Conservation (phyloP, 64 coral and sea anemone genomes). For the Montipora cactus region DNA sequence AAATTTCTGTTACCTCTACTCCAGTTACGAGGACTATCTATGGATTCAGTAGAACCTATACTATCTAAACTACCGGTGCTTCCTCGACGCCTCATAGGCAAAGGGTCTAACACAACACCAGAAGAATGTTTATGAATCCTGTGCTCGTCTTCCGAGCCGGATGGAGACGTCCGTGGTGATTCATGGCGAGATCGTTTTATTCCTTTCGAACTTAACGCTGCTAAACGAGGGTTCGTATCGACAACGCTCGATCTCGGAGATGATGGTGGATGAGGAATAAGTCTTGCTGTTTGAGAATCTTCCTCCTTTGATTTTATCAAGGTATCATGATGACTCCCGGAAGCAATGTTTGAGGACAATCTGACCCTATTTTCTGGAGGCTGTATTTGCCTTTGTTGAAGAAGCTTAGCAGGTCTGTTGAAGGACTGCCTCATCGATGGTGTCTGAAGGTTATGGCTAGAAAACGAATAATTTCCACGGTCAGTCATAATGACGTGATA, state of each 20-base stretch:
- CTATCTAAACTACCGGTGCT: conserved; percentile 70
- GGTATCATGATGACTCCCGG: background rate
- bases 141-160: conserved; percentile 88
- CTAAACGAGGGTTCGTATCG: conserved; percentile 24
- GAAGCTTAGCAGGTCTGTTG: conserved; percentile 67
- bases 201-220: conserved; percentile 63
- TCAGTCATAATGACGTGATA: conserved; percentile 46
- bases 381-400: conserved; percentile 14
- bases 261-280: conserved; percentile 85
- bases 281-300: conserved; percentile 25
- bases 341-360: background rate
- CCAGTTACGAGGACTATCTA: conserved; percentile 40
- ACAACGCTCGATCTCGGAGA: conserved; percentile 35
- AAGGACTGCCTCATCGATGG: conserved; percentile 47
- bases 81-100: conserved; percentile 34
- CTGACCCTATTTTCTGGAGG: conserved; percentile 57
- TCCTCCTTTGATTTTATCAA: background rate
- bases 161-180: conserved; percentile 73
- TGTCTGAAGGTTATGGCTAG: conserved; percentile 65
- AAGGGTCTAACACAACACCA: conserved; percentile 63
- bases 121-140: conserved; percentile 65
- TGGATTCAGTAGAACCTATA: conserved; percentile 66
- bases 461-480: conserved; percentile 91
- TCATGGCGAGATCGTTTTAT: conserved; percentile 74
- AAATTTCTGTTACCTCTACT: conserved; percentile 63